Base-by-base conservation (phyloP, 2,888 invertebrate species). In the Leptopilina syphax region DNA sequence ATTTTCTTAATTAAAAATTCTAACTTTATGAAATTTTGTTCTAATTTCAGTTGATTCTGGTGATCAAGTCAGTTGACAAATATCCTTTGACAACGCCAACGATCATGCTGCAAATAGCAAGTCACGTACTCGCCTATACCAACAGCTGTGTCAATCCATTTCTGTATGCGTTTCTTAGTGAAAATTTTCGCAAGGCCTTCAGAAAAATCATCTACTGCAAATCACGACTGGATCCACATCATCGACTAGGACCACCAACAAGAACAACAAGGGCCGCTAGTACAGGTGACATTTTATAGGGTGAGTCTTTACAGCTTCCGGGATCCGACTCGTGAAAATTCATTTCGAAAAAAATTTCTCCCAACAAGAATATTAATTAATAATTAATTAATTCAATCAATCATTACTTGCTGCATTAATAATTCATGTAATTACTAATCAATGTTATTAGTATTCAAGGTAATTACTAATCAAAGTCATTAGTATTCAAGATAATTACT, bases 121-220 rank as follows among this genome's bases (percentile, higher is more conserved):
- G 95, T 0, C 96, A 96, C 88, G 96, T 96, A 34, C 92, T 96
- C 81, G 98, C 98, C 24, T 98, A 98, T 93, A 97, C 96, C 93
- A 98, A 98, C 93, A 97, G 97, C 88, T 98, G 98, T 91, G 96
- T 98, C 88, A 98, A 98, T 92, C 98, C 98, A 0, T 96, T 98
- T 85, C 94, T 98, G 76, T 98, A 98, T 93, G 98, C 98, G 4
- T 97, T 98, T 92, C 94, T 98, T 77, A 98, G 98, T 1, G 98
- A 98, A 88, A 98, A 98, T 93, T 98, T 98, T 93, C 95, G 98
- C 86, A 96, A 97, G 90, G 98, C 97, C 34, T 98, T 98, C 92
- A 94, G 94, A 82, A 95, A 95, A 92, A 94, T 95, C 73, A 95
- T 94, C 92, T 94, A 94, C 91, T 94, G 93, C 89, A 93, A 93